A percentile compares a stretch with the other conserved stretches of the same genome.
phyloP scores from a whole-genome alignment of 1,140 invertebrate genomes.

The Saxidomus purpurata region DNA sequence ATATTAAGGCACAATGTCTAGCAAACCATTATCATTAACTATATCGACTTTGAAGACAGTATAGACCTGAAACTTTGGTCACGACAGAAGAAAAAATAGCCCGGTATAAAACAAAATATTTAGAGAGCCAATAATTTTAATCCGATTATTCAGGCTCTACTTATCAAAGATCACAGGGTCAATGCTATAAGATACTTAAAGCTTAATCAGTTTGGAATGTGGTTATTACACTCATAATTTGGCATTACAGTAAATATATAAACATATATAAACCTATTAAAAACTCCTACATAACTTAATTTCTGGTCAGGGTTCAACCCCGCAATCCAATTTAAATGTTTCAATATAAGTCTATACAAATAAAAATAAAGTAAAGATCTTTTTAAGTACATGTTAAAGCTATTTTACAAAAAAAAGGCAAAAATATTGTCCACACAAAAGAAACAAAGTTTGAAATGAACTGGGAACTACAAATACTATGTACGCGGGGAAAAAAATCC shows the following conservation, averaged over 20 bases:
- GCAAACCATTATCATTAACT: too few species aligned
- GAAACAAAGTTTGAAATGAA: too few species aligned
- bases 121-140: too few species aligned
- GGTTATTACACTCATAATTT: background rate
- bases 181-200: background rate
- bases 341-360: background rate
- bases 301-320: background rate
- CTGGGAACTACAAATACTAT: too few species aligned
- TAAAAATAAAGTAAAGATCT: background rate
- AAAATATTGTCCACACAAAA: too few species aligned
- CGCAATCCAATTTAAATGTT: background rate
- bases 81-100: too few species aligned
- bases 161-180: background rate
- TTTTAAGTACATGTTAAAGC: background rate
- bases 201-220: constrained; percentile 8
- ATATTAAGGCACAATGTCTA: too few species aligned
- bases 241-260: background rate
- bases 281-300: background rate
- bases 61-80: too few species aligned
- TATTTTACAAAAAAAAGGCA: background rate
- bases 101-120: too few species aligned
- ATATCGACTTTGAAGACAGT: too few species aligned
- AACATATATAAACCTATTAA: constrained; percentile 9
- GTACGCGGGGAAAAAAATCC: too few species aligned
- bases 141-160: too few species aligned